Base-by-base conservation (phyloP, 2,888 invertebrate genomes). In the Nemapogon koenigi region DNA sequence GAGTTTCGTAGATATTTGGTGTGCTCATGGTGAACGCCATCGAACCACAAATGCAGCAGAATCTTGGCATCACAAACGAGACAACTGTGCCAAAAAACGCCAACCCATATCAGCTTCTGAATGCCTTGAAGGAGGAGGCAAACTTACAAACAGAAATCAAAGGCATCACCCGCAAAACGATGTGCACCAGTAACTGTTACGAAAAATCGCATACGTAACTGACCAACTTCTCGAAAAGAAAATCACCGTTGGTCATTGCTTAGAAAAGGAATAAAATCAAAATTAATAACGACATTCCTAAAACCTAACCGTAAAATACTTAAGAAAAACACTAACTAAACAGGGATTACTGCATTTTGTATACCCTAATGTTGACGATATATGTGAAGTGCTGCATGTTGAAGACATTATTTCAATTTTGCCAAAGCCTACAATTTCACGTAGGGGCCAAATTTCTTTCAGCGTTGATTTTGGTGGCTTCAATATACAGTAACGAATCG, bases 81-180 rank as follows among this genome's bases (percentile, higher is more conserved):
- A n/a, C 43, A 49, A 28, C 42, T 46, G 4, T 58, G 57, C 13
- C 49, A 50, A 18, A 46, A 41, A 25, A 45, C 52, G 6, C 45
- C 52, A 15, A 55, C 57, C 2, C 59, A 46, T 33, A 38, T 59
- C n/a, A 59, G 52, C 22, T 53, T 53, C 35, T 60, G 50, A 3
- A 40, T 7, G 37, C 11, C 8, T 26, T 42, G 29, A 42, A 39
- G 39, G 37, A 39, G 10, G 39, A 42, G 33, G 42, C 42, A 39
- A 26, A 37, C 35, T 42, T 42, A n/a, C 33, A 39, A 37, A 26
- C 29, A 29, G 42, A n/a, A n/a, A n/a, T n/a, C n/a, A n/a, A n/a
- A n/a, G n/a, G n/a, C n/a, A n/a, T n/a, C n/a, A n/a, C n/a, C n/a
- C n/a, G n/a, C n/a, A n/a, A n/a, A n/a, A n/a, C n/a, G n/a, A n/a